These are phyloP conservation scores for Antennarius maculatus DNA, from an alignment of 2,797 vertebrate species.

Conservation along the genomic window DNA sequence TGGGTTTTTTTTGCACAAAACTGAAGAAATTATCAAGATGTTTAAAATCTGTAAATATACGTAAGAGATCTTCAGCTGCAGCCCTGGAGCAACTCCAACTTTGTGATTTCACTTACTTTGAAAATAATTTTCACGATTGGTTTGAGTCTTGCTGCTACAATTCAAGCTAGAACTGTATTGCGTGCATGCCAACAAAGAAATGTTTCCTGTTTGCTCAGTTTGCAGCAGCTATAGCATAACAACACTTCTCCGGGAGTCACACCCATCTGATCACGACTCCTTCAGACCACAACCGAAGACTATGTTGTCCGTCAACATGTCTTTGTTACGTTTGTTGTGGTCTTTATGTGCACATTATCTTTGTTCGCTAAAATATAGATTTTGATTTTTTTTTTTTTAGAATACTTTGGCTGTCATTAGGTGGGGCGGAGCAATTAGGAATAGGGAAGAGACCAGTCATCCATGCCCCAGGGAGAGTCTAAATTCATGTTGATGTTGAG, in stretches of 20 bases:
- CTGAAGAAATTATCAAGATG: neutral
- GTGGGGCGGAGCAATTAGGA: neutral
- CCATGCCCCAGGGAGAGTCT: slow-evolving; percentile 7
- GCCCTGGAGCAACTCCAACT: too few species aligned
- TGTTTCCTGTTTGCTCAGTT: slow-evolving; percentile 4
- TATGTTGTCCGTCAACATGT: neutral
- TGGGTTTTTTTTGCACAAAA: neutral
- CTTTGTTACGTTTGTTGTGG: neutral
- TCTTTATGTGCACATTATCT: neutral
- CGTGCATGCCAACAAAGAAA: slow-evolving; percentile 4
- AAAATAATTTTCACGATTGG: neutral
- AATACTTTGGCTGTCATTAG: neutral
- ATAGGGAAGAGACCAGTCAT: neutral
- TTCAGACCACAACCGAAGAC: neutral
- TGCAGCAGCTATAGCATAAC: neutral
- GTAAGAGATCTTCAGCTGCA: too few species aligned
- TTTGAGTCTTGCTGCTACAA: neutral
- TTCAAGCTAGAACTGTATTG: neutral
- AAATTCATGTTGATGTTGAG: slow-evolving; percentile 21
- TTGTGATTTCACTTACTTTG: neutral
- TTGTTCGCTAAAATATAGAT: neutral
- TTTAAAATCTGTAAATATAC: neutral
- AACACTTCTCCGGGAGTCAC: neutral
- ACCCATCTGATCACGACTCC: neutral
- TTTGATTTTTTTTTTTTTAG: neutral